A percentile compares a stretch with the other conserved stretches of the same genome.
These are phyloP conservation scores for Noctilio leporinus DNA, from an alignment of 2,113 vertebrate genomes.

Conservation along the genomic window DNA sequence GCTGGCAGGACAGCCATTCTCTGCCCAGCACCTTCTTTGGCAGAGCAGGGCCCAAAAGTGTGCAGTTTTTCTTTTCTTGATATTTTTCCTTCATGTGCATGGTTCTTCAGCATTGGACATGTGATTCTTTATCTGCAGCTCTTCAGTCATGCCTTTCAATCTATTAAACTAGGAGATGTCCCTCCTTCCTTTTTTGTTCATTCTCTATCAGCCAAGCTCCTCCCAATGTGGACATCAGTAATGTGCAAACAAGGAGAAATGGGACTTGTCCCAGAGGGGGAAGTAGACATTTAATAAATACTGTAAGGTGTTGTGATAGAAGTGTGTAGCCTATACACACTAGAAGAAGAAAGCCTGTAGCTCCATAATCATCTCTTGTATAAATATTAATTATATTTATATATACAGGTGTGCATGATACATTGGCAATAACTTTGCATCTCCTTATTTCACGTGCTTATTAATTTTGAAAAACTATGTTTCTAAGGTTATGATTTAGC, in stretches of 20 bases:
- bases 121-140: conserved; percentile 6
- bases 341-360: neutral
- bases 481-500: too few relatives aligned
- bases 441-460: too few relatives aligned
- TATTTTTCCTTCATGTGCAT: neutral
- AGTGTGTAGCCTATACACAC: neutral
- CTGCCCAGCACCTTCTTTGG: neutral
- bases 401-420: too few relatives aligned
- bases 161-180: neutral
- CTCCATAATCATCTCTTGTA: neutral
- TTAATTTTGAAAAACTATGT: too few relatives aligned
- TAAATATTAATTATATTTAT: neutral
- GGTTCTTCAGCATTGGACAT: neutral
- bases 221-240: neutral
- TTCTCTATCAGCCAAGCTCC: neutral
- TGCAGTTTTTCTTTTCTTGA: neutral
- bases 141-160: neutral
- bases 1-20: neutral
- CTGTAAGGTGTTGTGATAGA: neutral
- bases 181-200: neutral
- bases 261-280: neutral
- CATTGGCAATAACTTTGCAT: too few relatives aligned
- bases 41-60: neutral
- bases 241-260: neutral
- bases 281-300: neutral